Percentiles rank a stretch among this genome's conserved stretches.
phyloP scores from a whole-genome alignment of 2,113 vertebrate genomes.

The Pygoscelis adeliae region DNA sequence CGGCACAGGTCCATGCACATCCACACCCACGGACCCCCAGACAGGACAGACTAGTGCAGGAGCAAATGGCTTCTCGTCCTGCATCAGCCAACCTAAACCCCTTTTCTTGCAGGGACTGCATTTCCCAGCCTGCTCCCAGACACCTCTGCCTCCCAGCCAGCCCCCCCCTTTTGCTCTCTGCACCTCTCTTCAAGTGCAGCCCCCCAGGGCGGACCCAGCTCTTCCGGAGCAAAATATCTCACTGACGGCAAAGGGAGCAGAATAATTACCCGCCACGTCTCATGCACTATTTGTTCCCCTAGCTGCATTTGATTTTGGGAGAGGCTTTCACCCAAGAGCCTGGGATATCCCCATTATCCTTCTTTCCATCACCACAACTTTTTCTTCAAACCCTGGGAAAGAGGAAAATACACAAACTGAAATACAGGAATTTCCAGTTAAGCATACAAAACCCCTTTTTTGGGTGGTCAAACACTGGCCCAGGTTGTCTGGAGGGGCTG shows the following conservation, averaged over 20 bases:
- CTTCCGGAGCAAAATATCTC: rapidly evolving
- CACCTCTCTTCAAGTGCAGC: not conserved
- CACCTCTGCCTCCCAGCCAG: not conserved
- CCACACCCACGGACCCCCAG: not conserved
- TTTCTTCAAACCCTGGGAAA: not conserved
- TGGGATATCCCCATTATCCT: no score
- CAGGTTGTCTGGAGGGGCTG: not conserved
- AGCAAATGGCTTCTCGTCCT: not conserved
- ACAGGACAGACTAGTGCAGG: not conserved
- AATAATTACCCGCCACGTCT: rapidly evolving
- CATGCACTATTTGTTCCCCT: not conserved
- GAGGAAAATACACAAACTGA: not conserved
- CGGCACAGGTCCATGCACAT: not conserved
- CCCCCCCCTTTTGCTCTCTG: not conserved
- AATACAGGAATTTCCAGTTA: not conserved
- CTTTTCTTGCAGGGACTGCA: not conserved
- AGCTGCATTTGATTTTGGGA: not conserved
- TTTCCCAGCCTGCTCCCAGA: not conserved
- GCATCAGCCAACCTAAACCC: not conserved
- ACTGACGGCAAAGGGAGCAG: not conserved
- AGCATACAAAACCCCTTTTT: rapidly evolving
- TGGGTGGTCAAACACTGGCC: not conserved
- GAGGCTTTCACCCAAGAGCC: not conserved
- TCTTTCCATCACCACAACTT: not conserved
- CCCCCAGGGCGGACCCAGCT: not conserved